A percentile compares a stretch with the other conserved stretches of the same genome.
phyloP scores from a whole-genome alignment of 2,113 vertebrate species.

The Chascanopsetta lugubris region DNA sequence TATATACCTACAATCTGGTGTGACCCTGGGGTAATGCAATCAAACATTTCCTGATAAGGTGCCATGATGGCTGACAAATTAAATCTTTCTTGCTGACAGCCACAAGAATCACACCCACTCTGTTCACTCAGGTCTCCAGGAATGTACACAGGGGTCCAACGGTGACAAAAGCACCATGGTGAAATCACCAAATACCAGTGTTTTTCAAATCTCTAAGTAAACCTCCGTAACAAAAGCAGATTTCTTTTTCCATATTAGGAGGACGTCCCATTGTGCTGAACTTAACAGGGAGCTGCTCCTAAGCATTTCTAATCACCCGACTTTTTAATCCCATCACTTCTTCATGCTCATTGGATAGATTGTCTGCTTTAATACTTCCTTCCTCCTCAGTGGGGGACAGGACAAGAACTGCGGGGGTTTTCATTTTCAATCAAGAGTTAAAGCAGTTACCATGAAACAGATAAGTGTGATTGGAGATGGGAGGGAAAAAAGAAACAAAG shows the following conservation, averaged over 20 bases:
- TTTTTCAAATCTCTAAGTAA: slow-evolving; percentile 36
- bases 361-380: slow-evolving; percentile 34
- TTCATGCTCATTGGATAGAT: slow-evolving; percentile 59
- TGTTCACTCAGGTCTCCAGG: slow-evolving; percentile 50
- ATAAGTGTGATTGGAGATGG: not conserved
- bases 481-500: not conserved
- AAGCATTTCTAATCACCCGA: slow-evolving; percentile 21
- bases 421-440: not conserved
- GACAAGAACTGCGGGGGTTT: not conserved
- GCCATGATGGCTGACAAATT: slow-evolving; percentile 63
- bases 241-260: slow-evolving; percentile 41
- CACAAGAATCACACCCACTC: slow-evolving; percentile 40
- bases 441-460: not conserved
- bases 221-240: slow-evolving; percentile 4
- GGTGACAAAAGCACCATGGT: slow-evolving; percentile 37
- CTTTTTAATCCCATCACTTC: slow-evolving; percentile 55
- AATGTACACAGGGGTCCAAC: slow-evolving; percentile 22
- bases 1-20: slow-evolving; percentile 55
- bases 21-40: slow-evolving; percentile 46
- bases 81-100: slow-evolving; percentile 56
- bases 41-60: slow-evolving; percentile 59
- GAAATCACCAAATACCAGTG: slow-evolving; percentile 31
- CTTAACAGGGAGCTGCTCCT: slow-evolving; percentile 13
- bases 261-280: slow-evolving; percentile 19
- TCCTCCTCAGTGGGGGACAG: slow-evolving; percentile 29